Base-by-base conservation (phyloP, 2,113 vertebrate species). In the Leuciscus idus region DNA sequence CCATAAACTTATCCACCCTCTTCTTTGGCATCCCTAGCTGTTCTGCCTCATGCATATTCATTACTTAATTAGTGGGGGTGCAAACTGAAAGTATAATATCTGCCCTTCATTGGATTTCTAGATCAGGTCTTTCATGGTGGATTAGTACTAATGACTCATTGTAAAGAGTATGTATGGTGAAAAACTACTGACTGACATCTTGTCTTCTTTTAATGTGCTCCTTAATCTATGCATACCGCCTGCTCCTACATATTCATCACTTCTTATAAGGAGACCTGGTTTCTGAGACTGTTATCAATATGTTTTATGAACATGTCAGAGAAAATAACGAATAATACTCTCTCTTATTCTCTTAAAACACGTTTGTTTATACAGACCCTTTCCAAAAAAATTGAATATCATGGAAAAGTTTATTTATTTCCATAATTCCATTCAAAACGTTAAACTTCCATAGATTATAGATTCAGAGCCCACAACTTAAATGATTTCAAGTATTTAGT, bases 41-140 rank as follows among this genome's bases (percentile, higher is more conserved):
- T 85, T 80, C 73, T 68, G 59, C n/a, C n/a, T 88, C 84, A 84
- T 86, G 88, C 83, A 89, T 89, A 87, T 89, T 87, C 86, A 89
- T 85, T 61, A 30, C 48, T 55, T 30, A 72, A 83, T 68, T 81
- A 81, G 80, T 50, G 48, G 81, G 64, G 66, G 81, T 3, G 6
- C 39, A 26, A 26, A 68, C 61, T 66, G 48, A 72, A 83, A 55
- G 46, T 26, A 48, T 81, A 64, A 81, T 64, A 66, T 79, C 21
- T 61, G 77, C 33, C 78, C 39, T 64, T 52, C 23, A 30, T 61
- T 62, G 72, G 33, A 55, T 75, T 76, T 83, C 77, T 11, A 66
- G 26, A 50, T 55, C 77, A 36, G 70, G 59, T 43, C 57, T 83
- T 89, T 85, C 70, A 87, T 68, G 73, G 66, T 79, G 77, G 76